These are phyloP conservation scores for Leguminivora glycinivorella DNA, from an alignment of 1,140 invertebrate species.

Conservation along the genomic window DNA sequence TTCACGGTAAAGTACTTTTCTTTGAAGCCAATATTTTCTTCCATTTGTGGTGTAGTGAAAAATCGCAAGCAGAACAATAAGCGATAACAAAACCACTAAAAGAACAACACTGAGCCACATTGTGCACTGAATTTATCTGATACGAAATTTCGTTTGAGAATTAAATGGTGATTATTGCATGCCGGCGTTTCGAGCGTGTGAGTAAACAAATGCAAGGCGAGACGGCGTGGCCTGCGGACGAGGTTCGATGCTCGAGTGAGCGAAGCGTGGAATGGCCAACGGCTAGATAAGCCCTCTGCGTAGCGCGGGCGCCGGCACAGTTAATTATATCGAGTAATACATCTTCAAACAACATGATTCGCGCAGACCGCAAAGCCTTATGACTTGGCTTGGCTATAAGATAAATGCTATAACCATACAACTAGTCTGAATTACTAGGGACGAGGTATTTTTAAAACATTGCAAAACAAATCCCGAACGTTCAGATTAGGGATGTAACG, in stretches of 20 bases:
- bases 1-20: slow-evolving; percentile 66
- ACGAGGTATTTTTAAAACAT: neutral
- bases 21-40: slow-evolving; percentile 65
- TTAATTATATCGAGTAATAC: neutral
- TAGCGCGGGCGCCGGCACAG: slow-evolving; percentile 41
- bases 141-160: neutral
- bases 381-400: no score
- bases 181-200: slow-evolving; percentile 40
- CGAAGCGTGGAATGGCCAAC: slow-evolving; percentile 37
- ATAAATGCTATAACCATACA: neutral
- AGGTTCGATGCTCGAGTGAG: slow-evolving; percentile 33
- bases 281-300: slow-evolving; percentile 61
- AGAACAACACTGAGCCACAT: slow-evolving; percentile 62
- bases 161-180: slow-evolving; percentile 17
- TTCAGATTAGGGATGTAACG: neutral
- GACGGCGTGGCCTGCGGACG: slow-evolving; percentile 38
- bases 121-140: slow-evolving; percentile 39
- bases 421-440: neutral
- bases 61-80: slow-evolving; percentile 54
- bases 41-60: slow-evolving; percentile 64
- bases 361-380: no score
- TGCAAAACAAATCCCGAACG: neutral
- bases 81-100: slow-evolving; percentile 50
- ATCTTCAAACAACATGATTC: neutral
- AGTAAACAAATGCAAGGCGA: slow-evolving; percentile 58